phyloP scores from a whole-genome alignment of 2,888 invertebrate genomes.

The Drosophila koepferae region DNA sequence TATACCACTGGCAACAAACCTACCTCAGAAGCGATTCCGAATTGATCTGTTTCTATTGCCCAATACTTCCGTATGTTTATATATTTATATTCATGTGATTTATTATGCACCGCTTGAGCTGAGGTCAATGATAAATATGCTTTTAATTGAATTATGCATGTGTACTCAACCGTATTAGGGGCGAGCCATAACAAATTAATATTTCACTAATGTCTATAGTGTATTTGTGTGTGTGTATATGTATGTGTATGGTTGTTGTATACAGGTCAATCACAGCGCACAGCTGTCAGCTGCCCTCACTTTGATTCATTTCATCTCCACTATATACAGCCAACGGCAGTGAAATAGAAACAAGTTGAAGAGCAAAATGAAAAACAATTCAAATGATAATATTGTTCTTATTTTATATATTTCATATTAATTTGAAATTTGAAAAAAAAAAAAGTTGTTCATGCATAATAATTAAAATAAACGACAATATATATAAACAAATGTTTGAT shows the following conservation, averaged over 20 bases:
- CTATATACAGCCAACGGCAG: conserved; percentile 5
- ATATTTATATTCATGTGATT: conserved; percentile 16
- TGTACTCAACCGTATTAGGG: conserved; percentile 36
- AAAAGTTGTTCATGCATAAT: too few relatives aligned
- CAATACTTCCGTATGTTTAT: conserved; percentile 20
- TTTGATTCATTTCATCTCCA: conserved; percentile 5
- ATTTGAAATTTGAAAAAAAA: too few relatives aligned
- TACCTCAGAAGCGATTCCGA: conserved; percentile 26
- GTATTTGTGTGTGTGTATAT: not conserved
- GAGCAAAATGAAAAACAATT: not conserved
- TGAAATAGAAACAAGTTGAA: not conserved
- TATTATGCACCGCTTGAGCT: conserved; percentile 22
- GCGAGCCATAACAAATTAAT: conserved; percentile 48
- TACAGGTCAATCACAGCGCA: conserved; percentile 46
- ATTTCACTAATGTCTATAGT: conserved; percentile 24
- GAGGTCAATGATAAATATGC: conserved; percentile 40
- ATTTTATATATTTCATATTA: too few relatives aligned
- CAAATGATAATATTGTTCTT: not conserved
- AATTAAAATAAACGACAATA: too few relatives aligned
- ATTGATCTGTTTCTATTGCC: conserved; percentile 32
- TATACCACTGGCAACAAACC: conserved; percentile 21
- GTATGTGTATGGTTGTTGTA: conserved; percentile 7
- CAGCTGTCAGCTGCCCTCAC: conserved; percentile 40
- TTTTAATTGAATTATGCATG: conserved; percentile 51
- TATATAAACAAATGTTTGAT: too few relatives aligned